Evolutionary conservation across 53 echinoderm and acorn worm genomes (phyloP).

Genomic region (Stichopus horrens): DNA sequence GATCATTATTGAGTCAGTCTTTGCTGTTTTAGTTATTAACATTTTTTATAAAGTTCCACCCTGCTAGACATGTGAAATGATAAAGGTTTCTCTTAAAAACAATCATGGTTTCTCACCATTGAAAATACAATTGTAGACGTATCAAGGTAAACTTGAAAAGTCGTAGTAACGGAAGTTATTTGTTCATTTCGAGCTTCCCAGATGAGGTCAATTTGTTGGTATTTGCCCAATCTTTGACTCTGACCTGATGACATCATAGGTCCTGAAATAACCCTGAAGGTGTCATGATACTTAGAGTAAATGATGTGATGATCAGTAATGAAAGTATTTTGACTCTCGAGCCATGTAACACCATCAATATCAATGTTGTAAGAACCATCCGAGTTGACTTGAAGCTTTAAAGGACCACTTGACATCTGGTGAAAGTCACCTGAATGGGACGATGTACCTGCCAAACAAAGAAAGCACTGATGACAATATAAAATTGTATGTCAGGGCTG

Average conservation of each 20-base stretch:
- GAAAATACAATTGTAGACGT: conserved; percentile 36
- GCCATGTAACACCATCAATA: conserved; percentile 36
- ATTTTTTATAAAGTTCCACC: too few species aligned
- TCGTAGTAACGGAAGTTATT: conserved; percentile 16
- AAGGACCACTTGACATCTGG: conserved; percentile 30
- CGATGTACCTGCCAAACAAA: neutral
- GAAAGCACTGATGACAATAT: neutral
- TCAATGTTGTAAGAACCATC: conserved; percentile 38
- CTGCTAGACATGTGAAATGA: too few species aligned
- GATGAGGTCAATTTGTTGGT: conserved; percentile 20
- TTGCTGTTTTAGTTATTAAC: too few species aligned
- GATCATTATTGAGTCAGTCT: too few species aligned
- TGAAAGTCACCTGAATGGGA: neutral
- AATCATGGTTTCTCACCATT: neutral
- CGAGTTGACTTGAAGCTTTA: conserved; percentile 5
- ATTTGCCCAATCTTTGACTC: conserved; percentile 29
- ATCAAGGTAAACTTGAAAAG: conserved; percentile 30
- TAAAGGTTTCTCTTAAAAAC: too few species aligned
- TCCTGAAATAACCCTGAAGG: conserved; percentile 38
- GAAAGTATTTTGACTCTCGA: conserved; percentile 43
- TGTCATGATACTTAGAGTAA: conserved; percentile 41
- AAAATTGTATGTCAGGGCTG: too few species aligned
- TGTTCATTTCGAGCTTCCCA: conserved; percentile 30
- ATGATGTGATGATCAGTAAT: conserved; percentile 21
- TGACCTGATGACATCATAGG: conserved; percentile 8